Percentiles rank a stretch among this genome's conserved stretches.
phyloP scores from a whole-genome alignment of 1,140 invertebrate species.

The Ptiloglossa arizonensis region DNA sequence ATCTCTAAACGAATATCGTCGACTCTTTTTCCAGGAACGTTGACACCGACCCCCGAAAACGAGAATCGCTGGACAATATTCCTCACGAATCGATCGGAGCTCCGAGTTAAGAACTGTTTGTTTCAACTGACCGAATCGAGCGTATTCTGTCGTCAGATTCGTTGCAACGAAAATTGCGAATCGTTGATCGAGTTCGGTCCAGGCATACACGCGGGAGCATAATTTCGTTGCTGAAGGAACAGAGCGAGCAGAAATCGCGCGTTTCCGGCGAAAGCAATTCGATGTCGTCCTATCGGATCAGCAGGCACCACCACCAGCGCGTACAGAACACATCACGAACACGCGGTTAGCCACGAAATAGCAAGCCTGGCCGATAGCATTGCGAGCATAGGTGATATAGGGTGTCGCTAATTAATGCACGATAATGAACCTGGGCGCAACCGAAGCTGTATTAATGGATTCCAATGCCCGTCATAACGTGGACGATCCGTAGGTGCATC shows the following conservation, averaged over 20 bases:
- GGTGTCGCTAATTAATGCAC: conserved; percentile 72
- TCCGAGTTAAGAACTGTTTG: no score
- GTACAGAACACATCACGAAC: conserved; percentile 54
- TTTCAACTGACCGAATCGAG: background rate
- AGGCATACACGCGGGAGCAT: background rate
- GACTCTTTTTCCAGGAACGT: no score
- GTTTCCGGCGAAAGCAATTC: conserved; percentile 45
- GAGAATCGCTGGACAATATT: background rate
- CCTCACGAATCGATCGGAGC: no score
- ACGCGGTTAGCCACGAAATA: conserved; percentile 68
- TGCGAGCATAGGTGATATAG: conserved; percentile 63
- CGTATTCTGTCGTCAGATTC: background rate
- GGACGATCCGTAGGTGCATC: conserved; percentile 62
- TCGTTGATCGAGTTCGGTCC: background rate
- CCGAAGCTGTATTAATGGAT: conserved; percentile 71
- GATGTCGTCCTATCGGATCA: conserved; percentile 53
- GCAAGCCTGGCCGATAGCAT: conserved; percentile 60
- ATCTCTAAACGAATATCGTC: no score
- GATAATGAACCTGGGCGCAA: conserved; percentile 69
- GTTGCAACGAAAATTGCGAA: background rate
- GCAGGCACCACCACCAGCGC: conserved; percentile 15
- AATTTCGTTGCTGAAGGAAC: background rate
- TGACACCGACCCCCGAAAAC: background rate
- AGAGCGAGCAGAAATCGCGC: conserved; percentile 15
- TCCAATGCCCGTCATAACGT: conserved; percentile 68